phyloP scores from a whole-genome alignment of 2,113 vertebrate genomes.

The Atlantisia rogersi region DNA sequence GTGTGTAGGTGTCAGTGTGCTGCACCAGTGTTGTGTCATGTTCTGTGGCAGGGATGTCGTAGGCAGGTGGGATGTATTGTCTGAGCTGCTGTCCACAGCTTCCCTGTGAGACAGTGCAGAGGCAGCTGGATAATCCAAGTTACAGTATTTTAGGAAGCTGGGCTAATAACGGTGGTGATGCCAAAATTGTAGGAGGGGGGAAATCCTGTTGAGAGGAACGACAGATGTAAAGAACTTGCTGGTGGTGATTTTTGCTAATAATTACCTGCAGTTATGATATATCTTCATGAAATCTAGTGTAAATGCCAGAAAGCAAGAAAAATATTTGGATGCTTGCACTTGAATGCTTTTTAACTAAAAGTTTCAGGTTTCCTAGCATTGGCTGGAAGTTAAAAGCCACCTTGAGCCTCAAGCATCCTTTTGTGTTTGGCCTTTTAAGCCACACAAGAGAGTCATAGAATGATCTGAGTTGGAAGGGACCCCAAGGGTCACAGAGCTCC shows the following conservation, averaged over 20 bases:
- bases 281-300: neutral
- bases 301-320: neutral
- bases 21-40: neutral
- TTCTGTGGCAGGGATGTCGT: neutral
- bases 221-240: neutral
- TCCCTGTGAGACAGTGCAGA: neutral
- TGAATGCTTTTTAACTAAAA: neutral
- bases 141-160: neutral
- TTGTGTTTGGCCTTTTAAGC: neutral
- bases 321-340: neutral
- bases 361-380: neutral
- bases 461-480: too few species aligned
- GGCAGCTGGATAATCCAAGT: neutral
- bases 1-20: fast-evolving
- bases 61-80: neutral
- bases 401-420: neutral
- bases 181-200: neutral
- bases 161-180: neutral
- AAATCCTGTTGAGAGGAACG: neutral
- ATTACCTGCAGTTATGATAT: neutral
- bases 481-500: too few species aligned
- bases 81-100: neutral
- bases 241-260: neutral
- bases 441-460: neutral
- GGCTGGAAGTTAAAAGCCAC: neutral